Evolutionary conservation across 2,888 invertebrate species (phyloP).

Genomic region (Erebia ligea): DNA sequence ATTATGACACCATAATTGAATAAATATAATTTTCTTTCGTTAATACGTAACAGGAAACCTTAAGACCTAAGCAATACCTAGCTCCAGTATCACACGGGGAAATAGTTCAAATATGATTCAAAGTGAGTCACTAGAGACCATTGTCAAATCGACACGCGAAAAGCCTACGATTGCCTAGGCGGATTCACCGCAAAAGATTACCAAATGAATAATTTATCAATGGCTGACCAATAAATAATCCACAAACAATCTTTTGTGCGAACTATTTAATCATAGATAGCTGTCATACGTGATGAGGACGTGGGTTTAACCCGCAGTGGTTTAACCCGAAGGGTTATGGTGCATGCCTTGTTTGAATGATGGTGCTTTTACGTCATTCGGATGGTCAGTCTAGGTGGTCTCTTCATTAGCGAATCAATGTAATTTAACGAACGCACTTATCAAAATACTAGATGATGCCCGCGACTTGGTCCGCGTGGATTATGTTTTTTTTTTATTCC

Average conservation of each 20-base stretch:
- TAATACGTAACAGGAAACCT: neutral
- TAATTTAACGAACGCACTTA: neutral
- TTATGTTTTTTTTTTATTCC: no score
- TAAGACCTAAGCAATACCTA: neutral
- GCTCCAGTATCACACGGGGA: constrained; percentile 23
- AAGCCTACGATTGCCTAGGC: constrained; percentile 14
- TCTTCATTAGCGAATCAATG: neutral
- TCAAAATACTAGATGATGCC: no score
- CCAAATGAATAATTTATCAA: constrained; percentile 33
- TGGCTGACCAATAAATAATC: constrained; percentile 1
- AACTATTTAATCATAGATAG: constrained; percentile 31
- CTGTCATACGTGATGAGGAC: constrained; percentile 21
- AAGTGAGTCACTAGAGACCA: constrained; percentile 7
- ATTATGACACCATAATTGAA: no score
- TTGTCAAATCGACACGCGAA: constrained; percentile 22
- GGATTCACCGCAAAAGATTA: constrained; percentile 23
- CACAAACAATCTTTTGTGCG: constrained; percentile 9
- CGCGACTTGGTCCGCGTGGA: no score
- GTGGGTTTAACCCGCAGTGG: constrained; percentile 22
- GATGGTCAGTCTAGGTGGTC: constrained; percentile 5
- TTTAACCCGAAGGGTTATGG: constrained; percentile 14
- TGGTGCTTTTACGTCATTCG: constrained; percentile 15
- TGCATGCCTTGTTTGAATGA: constrained; percentile 7
- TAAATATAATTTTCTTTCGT: no score
- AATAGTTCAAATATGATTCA: constrained; percentile 19